Evolutionary conservation across 2,888 invertebrate genomes (phyloP), one percentile per base, ranked within the genome.

Genomic region (Tanypteryx hageni): DNA sequence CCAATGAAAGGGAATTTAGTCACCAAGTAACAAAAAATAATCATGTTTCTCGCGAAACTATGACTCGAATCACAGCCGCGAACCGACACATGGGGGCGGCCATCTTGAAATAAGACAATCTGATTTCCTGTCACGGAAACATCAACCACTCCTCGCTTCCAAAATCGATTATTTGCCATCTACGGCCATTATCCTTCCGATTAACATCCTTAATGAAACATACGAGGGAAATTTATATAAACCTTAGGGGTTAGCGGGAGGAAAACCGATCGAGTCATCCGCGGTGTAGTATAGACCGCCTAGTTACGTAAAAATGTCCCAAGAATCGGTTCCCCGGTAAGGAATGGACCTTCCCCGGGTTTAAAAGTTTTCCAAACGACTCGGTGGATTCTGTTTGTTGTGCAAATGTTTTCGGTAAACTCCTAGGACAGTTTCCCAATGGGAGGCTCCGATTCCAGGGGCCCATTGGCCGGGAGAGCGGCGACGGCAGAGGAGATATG

Each of bases 81-180:
- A 22, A 22, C 10, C 11, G 11, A 89, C 64, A 68, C 89, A 89
- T 89, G 89, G 89, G 89, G 68, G 89, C 89, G 64, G 89, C 89
- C 89, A 89, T 89, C 44, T 89, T 89, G 64, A 89, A 89, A 89
- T 64, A 64, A 61, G 89, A 89, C 89, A 31, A 86, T 86, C 85
- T 61, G 61, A 61, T 86, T 16, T 61, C 27, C 59, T n/a, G 31
- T 16, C 59, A 56, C 58, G 14, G 22, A 57, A 57, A 9, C 2
- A 22, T 13, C 31, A 82, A 31, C 31, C 16, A 4, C 44, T 82
- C 44, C 76, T 44, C 44, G 44, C 44, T 76, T 22, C n/a, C 68
- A 10, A 68, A 76, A 76, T 76, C 76, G 76, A 76, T 76, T 11
- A 22, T 4, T 68, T 9, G n/a, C 68, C n/a, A 68, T 68, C 44